A percentile compares a stretch with the other conserved stretches of the same genome.
Conservation (phyloP, 2,113 vertebrate genomes). For the Jacana jacana region DNA sequence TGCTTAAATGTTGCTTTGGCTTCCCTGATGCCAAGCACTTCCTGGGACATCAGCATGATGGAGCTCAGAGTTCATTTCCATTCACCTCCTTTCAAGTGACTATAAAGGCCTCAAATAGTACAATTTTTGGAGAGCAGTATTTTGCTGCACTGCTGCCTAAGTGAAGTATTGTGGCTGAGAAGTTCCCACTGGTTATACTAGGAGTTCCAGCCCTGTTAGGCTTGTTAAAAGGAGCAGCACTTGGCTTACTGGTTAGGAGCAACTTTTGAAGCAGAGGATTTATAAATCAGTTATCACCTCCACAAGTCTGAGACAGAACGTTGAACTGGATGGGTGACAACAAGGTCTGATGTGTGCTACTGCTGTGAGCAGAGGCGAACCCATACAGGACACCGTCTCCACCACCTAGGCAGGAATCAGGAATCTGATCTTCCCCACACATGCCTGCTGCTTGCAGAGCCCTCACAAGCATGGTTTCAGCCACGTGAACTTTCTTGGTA, state of each 20-base stretch:
- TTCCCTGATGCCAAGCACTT: background rate
- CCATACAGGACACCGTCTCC: background rate
- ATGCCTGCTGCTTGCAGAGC: background rate
- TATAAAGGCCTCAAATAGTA: background rate
- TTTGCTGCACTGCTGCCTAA: background rate
- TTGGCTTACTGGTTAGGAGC: background rate
- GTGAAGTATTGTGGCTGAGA: background rate
- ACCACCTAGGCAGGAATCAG: background rate
- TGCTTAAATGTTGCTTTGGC: background rate
- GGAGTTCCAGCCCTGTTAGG: background rate
- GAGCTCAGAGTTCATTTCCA: background rate
- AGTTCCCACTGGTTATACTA: background rate
- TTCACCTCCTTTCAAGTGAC: background rate
- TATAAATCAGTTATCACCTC: background rate
- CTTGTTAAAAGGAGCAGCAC: background rate
- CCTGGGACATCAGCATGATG: background rate
- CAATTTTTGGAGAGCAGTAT: background rate
- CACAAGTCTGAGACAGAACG: background rate
- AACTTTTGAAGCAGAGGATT: background rate
- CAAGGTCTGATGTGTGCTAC: background rate
- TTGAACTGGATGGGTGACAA: background rate
- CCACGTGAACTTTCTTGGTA: rapidly evolving
- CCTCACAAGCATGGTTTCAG: background rate
- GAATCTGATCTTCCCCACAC: background rate
- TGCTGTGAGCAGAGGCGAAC: rapidly evolving